Conservation (phyloP, 2,888 invertebrate genomes). For the Tortricodes alternella region DNA sequence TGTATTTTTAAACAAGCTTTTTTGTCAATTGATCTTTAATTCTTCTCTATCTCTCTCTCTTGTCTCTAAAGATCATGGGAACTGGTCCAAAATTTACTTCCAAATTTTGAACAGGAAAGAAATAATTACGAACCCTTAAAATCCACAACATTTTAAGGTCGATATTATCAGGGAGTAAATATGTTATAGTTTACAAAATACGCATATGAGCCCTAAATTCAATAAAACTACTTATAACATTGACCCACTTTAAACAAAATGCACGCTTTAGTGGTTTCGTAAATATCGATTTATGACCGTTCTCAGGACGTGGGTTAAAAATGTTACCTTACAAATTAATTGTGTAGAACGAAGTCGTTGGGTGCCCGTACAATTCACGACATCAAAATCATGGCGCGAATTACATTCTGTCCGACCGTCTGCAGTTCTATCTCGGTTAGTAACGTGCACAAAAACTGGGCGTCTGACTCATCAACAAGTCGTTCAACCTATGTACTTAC, state of each 20-base stretch:
- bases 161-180: too few relatives aligned
- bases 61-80: too few relatives aligned
- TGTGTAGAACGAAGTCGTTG: not conserved
- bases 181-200: not conserved
- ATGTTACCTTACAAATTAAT: not conserved
- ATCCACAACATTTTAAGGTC: too few relatives aligned
- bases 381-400: constrained; percentile 17
- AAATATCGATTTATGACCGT: constrained; percentile 26
- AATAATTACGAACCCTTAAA: too few relatives aligned
- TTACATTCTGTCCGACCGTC: constrained; percentile 2
- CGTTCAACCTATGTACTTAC: constrained; percentile 25
- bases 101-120: too few relatives aligned
- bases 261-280: constrained; percentile 11
- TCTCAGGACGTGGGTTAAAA: constrained; percentile 19
- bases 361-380: not conserved
- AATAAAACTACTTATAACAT: constrained; percentile 5
- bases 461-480: constrained; percentile 29
- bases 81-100: too few relatives aligned
- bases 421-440: constrained; percentile 29
- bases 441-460: constrained; percentile 27
- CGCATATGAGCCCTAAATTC: not conserved
- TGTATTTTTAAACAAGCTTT: too few relatives aligned
- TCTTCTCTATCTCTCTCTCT: too few relatives aligned
- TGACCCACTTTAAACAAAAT: constrained; percentile 22
- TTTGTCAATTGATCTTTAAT: too few relatives aligned